These are phyloP conservation scores for Leptinotarsa defecta DNA, from an alignment of 1,140 invertebrate genomes.

Conservation along the genomic window DNA sequence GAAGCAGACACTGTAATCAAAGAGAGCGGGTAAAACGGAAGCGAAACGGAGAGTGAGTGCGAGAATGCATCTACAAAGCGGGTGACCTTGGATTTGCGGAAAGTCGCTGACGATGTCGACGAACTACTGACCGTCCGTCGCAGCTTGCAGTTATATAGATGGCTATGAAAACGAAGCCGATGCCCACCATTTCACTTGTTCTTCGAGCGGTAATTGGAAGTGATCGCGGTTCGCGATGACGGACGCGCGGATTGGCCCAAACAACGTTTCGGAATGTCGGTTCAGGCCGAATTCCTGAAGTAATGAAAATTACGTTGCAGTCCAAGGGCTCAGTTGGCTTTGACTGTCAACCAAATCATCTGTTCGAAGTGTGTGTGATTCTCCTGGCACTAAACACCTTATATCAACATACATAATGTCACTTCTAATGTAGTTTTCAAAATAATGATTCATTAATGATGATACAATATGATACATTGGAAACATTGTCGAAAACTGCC, in stretches of 20 bases:
- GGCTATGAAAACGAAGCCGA: slow-evolving; percentile 29
- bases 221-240: not conserved
- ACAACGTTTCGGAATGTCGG: too few species aligned
- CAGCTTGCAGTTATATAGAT: slow-evolving; percentile 23
- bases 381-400: too few species aligned
- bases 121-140: slow-evolving; percentile 23
- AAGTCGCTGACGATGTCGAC: slow-evolving; percentile 21
- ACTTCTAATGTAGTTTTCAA: too few species aligned
- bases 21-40: slow-evolving; percentile 23
- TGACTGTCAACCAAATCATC: too few species aligned
- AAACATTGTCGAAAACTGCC: too few species aligned
- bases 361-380: too few species aligned
- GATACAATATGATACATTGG: too few species aligned
- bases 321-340: too few species aligned
- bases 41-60: not conserved
- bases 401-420: too few species aligned
- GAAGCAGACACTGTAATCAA: slow-evolving; percentile 13
- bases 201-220: not conserved
- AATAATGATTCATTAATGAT: too few species aligned
- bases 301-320: too few species aligned
- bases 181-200: slow-evolving; percentile 5
- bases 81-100: slow-evolving; percentile 28
- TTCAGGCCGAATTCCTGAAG: too few species aligned
- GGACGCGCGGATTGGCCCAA: not conserved
- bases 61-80: slow-evolving; percentile 16